Evolutionary conservation across 2,113 vertebrate species (phyloP).

Genomic region (Ariopsis seemanni): DNA sequence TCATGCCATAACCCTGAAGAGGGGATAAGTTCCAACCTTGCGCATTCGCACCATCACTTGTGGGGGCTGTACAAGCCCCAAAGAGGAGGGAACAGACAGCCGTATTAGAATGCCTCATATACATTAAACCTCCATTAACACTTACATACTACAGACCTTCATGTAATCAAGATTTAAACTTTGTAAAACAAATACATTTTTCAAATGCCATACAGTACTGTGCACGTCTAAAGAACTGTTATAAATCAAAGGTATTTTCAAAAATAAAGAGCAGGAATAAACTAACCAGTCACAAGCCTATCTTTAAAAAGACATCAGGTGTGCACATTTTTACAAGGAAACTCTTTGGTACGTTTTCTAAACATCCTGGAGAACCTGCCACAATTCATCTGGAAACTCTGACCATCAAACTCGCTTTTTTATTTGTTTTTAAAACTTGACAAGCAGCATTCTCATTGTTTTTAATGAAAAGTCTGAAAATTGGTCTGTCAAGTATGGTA

Average conservation of each 20-base stretch:
- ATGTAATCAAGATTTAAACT: background rate
- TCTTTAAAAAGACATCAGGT: background rate
- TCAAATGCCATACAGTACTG: background rate
- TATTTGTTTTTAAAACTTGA: background rate
- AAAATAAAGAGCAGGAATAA: background rate
- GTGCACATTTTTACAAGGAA: background rate
- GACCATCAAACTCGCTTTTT: background rate
- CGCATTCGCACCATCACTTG: slow-evolving; percentile 88
- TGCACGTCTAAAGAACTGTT: background rate
- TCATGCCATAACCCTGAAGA: slow-evolving; percentile 41
- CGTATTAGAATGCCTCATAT: slow-evolving; percentile 22
- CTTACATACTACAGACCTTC: background rate
- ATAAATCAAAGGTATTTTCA: background rate
- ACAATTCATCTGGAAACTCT: background rate
- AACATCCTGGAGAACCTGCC: background rate
- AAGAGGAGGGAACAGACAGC: slow-evolving; percentile 62
- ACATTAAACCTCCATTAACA: background rate
- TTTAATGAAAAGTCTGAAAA: background rate
- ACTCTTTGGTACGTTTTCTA: background rate
- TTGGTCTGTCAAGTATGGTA: background rate
- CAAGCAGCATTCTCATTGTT: background rate
- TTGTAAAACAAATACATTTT: background rate
- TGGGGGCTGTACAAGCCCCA: slow-evolving; percentile 80
- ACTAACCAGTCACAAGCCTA: background rate
- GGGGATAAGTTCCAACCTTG: slow-evolving; percentile 83